Base-by-base conservation (phyloP, 92 coral and sea anemone species). In the Zoanthus sansibaricus region DNA sequence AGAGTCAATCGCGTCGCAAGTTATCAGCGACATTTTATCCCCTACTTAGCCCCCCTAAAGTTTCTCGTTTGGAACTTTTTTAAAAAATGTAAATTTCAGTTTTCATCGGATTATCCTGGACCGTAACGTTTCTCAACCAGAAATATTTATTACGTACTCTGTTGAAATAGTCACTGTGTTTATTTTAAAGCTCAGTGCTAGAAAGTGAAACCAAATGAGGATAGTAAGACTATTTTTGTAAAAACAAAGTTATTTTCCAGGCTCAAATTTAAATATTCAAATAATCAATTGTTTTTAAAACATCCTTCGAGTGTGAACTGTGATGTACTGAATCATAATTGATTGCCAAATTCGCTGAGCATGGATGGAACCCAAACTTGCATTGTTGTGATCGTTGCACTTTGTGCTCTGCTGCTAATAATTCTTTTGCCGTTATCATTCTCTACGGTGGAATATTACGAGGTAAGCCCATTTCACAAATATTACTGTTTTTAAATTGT, bases 361-460 rank as follows among this genome's bases (percentile, higher is more conserved):
- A 33, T 30, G 74, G 74, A 69, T 13, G 74, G 45, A 69, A 30
- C 47, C 11, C 42, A 44, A 69, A 31, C 16, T 9, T 69, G 74
- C 17, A 69, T 69, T 69, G 17, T 4, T 13, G 1, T 33, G 42
- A 10, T 69, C 5, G 52, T 88, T 32, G 72, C 31, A 10, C 3
- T 86, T 54, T 71, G 89, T 21, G 62, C 52, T 18, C 30, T 88
- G 3, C 48, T 88, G 30, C 51, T 75, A 6, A 89, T 83, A 25
- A 83, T 88, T 64, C 49, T 88, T 18, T 7, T 84, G 20, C 88
- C 91, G 4, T 42, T 83, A 1, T 79, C 88, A 48, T 88, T 88
- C 72, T 88, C 89, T 58, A 74, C 64, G 46, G 89, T 88, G 9
- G 83, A 83, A 33, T 90, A 86, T 79, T 79, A 90, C 49, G 83